Evolutionary conservation across 2,888 invertebrate genomes (phyloP), one percentile per base, ranked within the genome.

Genomic region (Cheilosia grossa): DNA sequence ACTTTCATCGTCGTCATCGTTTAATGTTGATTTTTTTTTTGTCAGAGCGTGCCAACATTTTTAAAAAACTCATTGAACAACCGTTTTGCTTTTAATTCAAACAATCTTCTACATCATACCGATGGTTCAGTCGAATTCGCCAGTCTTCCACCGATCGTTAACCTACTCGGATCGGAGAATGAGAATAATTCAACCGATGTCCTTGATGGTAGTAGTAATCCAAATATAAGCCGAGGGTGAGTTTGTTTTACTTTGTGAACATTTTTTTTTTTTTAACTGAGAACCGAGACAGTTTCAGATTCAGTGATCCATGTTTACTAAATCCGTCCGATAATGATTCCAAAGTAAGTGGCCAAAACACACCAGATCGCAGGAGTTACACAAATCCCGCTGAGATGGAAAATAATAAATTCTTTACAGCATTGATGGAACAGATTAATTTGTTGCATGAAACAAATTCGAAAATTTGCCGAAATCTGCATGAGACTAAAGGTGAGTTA

Each of bases 391-490:
- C 67, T 58, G 91, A 91, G 13, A 74, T 89, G 83, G 91, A 91
- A 58, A 91, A 90, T 79, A 92, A 91, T 81, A 92, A 92, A 87
- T 90, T 92, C 63, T 90, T 92, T 79, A 88, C 89, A 10, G 91
- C 95, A 79, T 92, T 96, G 40, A 93, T 96, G 86, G 96, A 96
- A 89, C 96, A 96, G 92, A 95, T 96, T 87, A 93, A 94, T 89
- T 91, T 94, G 70, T 90, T 96, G 88, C 96, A 95, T 90, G 94
- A 95, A 88, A 93, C 94, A 75, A 96, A 96, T 91, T 94, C 95
- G 88, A 95, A 95, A 93, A 93, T 96, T 89, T 95, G 94, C 89
- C 94, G 95, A 90, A 96, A 96, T 90, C 93, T 96, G 88, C 94
- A 94, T 89, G 95, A 96, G 89, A 94, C 96, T 77, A 95, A 94